Percentiles rank a stretch among this genome's conserved stretches.
Evolutionary conservation across 2,888 invertebrate species (phyloP).

Genomic region (Ectemnius continuus): DNA sequence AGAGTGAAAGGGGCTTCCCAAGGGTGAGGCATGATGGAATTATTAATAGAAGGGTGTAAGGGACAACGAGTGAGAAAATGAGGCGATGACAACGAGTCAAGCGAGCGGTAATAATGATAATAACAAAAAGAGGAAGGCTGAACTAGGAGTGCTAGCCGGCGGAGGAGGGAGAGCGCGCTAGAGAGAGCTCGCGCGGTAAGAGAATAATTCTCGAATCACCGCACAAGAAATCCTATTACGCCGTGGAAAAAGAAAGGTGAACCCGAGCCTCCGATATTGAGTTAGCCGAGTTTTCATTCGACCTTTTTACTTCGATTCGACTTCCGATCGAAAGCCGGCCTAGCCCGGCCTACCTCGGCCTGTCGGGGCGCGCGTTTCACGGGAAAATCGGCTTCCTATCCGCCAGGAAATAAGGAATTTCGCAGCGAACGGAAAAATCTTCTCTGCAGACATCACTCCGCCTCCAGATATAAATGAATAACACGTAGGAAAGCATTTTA

Average conservation of each 20-base stretch:
- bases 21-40: too few relatives aligned
- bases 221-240: conserved; percentile 74
- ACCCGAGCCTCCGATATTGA: conserved; percentile 69
- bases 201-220: conserved; percentile 73
- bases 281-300: conserved; percentile 74
- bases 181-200: conserved; percentile 59
- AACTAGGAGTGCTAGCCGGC: conserved; percentile 34
- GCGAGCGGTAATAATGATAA: conserved; percentile 32
- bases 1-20: too few relatives aligned
- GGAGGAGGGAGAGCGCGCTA: conserved; percentile 16
- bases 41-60: too few relatives aligned
- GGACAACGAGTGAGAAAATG: too few relatives aligned
- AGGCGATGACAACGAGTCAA: too few relatives aligned
- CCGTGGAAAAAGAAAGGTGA: conserved; percentile 67
- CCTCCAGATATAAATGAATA: neutral
- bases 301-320: conserved; percentile 71
- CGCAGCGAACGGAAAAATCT: conserved; percentile 36
- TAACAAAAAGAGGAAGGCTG: conserved; percentile 19
- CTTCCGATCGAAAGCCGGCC: conserved; percentile 62
- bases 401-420: conserved; percentile 55
- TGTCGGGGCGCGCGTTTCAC: conserved; percentile 48
- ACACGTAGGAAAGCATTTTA: too few relatives aligned
- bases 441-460: neutral
- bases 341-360: conserved; percentile 45
- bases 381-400: conserved; percentile 58